A percentile compares a stretch with the other conserved stretches of the same genome.
These are phyloP conservation scores for Pedionomus torquatus DNA, from an alignment of 2,113 vertebrate species.

Conservation along the genomic window DNA sequence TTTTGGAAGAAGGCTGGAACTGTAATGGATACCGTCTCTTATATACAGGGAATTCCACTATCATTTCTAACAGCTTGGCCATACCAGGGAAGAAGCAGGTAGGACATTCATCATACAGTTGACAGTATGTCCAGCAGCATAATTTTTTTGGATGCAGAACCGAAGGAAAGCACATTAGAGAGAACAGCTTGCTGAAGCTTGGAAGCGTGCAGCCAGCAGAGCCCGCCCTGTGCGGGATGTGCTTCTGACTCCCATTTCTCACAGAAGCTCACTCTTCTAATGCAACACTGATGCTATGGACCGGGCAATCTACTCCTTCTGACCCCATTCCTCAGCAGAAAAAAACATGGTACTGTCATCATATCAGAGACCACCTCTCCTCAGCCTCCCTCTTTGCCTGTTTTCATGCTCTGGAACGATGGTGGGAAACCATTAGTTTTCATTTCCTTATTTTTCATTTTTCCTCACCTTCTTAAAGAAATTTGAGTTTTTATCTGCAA, in stretches of 20 bases:
- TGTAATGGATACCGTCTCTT: background rate
- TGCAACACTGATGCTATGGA: background rate
- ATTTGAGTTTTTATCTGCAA: background rate
- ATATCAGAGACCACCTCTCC: background rate
- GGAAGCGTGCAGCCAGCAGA: background rate
- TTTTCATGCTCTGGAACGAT: background rate
- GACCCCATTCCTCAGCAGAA: background rate
- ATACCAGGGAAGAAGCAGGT: background rate
- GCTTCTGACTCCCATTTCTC: background rate
- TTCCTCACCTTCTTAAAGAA: background rate
- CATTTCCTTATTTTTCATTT: background rate
- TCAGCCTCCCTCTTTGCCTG: background rate
- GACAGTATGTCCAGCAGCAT: background rate
- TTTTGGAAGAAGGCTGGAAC: background rate
- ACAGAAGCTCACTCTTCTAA: background rate
- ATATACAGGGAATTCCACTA: background rate
- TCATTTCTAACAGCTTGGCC: background rate
- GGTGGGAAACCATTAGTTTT: background rate
- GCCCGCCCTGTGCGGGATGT: background rate
- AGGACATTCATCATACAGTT: slow-evolving; percentile 1
- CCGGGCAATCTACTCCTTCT: background rate
- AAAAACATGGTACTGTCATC: background rate
- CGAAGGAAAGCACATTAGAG: background rate
- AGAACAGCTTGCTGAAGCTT: background rate
- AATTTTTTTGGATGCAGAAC: background rate